Base-by-base conservation (phyloP, 2,797 vertebrate species). In the Taenioides sp. region DNA sequence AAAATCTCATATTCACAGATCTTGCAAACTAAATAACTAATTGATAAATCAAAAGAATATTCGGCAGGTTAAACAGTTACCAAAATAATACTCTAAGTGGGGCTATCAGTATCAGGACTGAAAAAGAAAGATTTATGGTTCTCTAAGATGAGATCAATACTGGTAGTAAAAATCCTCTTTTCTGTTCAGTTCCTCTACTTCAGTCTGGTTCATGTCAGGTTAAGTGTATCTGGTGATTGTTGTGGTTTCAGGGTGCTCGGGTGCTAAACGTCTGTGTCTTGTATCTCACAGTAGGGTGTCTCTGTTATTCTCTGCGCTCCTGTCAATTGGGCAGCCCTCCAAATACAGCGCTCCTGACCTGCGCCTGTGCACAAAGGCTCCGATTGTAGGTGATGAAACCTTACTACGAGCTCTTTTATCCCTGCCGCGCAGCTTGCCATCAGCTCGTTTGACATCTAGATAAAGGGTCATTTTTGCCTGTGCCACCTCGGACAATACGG, bases 351-450 rank as follows among this genome's bases (percentile, higher is more conserved):
- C 65, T 31, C 25, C 69, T 71, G 81, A 83, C 79, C 84, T 78
- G 78, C 1, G 17, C 65, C 57, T 74, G 65, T n/a, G 4, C 52
- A 77, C 60, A 31, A 72, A 49, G 40, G 79, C 25, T 60, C 74
- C 78, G 52, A 74, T 81, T 69, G 74, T 69, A 74, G 62, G 73
- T 65, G 62, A 77, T 79, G 78, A 85, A 91, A 79, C 49, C 27
- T 55, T 37, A 54, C n/a, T 23, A 50, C 12, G 63, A 58, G 63
- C 23, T 61, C 62, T 69, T 47, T 17, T 5, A 59, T 57, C 77
- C 65, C 71, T 0, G 58, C 64, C 63, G 65, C 65, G 67, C 78
- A 60, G 84, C 69, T 66, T 78, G 74, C 74, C 73, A 73, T 37
- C n/a, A 71, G 63, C 50, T 49, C 5, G 20, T 80, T 76, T 83